A percentile compares a stretch with the other conserved stretches of the same genome.
Evolutionary conservation across 1,140 invertebrate species (phyloP).

Genomic region (Drosophila neocordata): DNA sequence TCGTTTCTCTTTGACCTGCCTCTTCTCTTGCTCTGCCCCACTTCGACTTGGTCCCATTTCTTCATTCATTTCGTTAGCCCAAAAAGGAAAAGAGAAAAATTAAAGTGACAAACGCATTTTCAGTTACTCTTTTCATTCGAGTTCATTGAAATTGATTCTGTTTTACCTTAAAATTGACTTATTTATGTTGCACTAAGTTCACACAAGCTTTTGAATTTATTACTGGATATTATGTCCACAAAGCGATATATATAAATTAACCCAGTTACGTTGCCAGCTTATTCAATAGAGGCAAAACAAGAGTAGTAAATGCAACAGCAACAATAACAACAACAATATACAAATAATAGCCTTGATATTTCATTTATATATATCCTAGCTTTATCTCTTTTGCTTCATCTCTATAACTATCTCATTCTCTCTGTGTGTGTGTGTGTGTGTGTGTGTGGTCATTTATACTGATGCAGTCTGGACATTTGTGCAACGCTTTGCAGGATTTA

Average conservation of each 20-base stretch:
- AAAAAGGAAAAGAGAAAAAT: not conserved
- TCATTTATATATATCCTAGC: conserved; percentile 51
- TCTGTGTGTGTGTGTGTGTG: conserved; percentile 20
- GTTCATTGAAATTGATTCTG: conserved; percentile 7
- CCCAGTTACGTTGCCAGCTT: conserved; percentile 59
- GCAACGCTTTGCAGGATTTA: conserved; percentile 67
- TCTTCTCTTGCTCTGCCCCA: not conserved
- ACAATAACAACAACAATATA: conserved; percentile 48
- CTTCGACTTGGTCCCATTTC: not conserved
- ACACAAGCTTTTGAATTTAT: conserved; percentile 29
- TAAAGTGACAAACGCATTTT: conserved; percentile 13
- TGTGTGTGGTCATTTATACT: conserved; percentile 55
- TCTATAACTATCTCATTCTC: not conserved
- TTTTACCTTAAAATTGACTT: conserved; percentile 11
- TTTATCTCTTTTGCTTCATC: not conserved
- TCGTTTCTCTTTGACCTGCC: not conserved
- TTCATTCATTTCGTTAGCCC: not conserved
- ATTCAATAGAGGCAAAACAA: conserved; percentile 56
- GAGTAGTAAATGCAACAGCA: conserved; percentile 33
- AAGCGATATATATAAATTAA: conserved; percentile 59
- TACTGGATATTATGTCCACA: conserved; percentile 37
- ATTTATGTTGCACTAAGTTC: conserved; percentile 20
- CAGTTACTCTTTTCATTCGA: not conserved
- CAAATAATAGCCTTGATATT: conserved; percentile 74
- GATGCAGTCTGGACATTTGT: conserved; percentile 59